Percentiles rank a stretch among this genome's conserved stretches.
Conservation (phyloP, 2,113 vertebrate species). For the Delphinapterus leucas region DNA sequence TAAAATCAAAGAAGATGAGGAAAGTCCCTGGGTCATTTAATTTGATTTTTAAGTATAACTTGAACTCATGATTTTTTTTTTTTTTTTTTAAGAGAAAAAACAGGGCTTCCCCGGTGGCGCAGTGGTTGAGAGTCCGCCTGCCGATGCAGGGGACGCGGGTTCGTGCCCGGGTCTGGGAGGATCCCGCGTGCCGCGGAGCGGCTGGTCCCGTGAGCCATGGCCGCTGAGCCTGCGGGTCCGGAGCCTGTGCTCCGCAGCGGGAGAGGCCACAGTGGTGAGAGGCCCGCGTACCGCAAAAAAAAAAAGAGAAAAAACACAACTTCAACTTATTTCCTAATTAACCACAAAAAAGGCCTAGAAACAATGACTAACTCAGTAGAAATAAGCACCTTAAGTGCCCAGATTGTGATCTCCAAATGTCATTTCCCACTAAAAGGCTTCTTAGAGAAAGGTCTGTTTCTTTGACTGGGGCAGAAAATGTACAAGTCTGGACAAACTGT, state of each 20-base stretch:
- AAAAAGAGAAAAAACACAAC: not conserved
- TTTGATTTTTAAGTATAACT: not conserved
- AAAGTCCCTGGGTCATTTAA: not conserved
- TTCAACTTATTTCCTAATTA: conserved; percentile 9
- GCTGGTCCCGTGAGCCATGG: too few relatives aligned
- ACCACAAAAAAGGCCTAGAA: conserved; percentile 30
- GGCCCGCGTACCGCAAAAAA: too few relatives aligned
- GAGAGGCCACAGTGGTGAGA: too few relatives aligned
- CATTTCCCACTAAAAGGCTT: conserved; percentile 1
- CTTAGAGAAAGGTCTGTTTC: not conserved
- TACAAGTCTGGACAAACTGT: not conserved
- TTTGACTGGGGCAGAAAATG: not conserved
- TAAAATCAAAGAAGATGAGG: not conserved
- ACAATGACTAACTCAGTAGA: not conserved
- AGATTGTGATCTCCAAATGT: not conserved
- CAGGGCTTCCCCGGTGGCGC: not conserved
- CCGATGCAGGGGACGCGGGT: too few relatives aligned
- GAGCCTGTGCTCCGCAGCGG: too few relatives aligned
- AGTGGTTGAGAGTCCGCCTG: too few relatives aligned
- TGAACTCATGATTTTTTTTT: not conserved
- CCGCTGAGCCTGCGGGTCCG: too few relatives aligned
- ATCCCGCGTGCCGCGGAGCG: too few relatives aligned
- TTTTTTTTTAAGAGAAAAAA: not conserved
- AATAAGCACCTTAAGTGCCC: not conserved
- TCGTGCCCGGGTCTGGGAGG: too few relatives aligned